These are phyloP conservation scores for Cercocebus atys DNA, from an alignment of 2,113 vertebrate genomes.

Conservation along the genomic window DNA sequence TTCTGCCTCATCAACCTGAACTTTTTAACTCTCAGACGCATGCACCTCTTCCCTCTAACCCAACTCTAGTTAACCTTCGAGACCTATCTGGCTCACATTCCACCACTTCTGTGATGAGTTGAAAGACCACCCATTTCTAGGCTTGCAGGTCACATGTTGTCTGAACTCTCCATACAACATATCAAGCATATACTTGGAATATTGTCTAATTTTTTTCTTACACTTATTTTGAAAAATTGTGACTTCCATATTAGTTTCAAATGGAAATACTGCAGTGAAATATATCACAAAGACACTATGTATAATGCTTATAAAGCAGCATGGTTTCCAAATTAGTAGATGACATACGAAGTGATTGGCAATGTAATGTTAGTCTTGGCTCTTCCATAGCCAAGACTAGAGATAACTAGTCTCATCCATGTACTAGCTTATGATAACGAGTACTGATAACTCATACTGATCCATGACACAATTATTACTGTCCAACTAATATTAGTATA, in stretches of 20 bases:
- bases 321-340: background rate
- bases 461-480: background rate
- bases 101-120: background rate
- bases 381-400: background rate
- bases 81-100: background rate
- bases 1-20: background rate
- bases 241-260: slow-evolving; percentile 8
- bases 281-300: background rate
- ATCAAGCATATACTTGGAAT: background rate
- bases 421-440: background rate
- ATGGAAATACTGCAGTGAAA: background rate
- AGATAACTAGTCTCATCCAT: background rate
- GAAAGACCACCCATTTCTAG: background rate
- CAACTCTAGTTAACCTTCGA: background rate
- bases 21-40: background rate
- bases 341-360: background rate
- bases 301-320: background rate
- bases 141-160: background rate
- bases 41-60: background rate
- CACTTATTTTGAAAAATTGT: background rate
- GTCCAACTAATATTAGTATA: background rate
- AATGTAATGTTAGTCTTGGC: background rate
- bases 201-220: background rate
- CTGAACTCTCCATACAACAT: background rate
- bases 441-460: background rate